Evolutionary conservation across 2,113 vertebrate genomes (phyloP), one percentile per base, ranked within the genome.

Genomic region (Lepisosteus oculatus): DNA sequence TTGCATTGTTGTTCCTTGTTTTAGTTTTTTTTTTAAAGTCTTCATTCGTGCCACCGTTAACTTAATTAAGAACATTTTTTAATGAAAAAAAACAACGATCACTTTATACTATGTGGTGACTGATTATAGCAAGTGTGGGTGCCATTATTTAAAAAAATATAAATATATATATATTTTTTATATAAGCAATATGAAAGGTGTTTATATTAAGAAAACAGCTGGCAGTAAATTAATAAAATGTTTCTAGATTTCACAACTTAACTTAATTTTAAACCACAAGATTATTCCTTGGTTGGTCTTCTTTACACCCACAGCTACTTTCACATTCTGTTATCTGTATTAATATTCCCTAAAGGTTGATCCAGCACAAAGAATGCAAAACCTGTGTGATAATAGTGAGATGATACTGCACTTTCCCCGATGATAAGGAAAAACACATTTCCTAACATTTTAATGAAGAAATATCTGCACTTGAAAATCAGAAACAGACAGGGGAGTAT

Each of bases 371-470:
- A 12, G 29, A 69, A 43, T 55, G 43, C 43, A 55, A 43, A 56
- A 47, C 15, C 12, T 14, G 11, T 29, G 29, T 29, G 29, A 29
- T 29, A 71, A 64, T 47, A 14, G 7, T 45, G 42, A 61, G 69
- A 74, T 72, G 65, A 61, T 69, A 69, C 74, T 76, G 70, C 76
- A 59, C 74, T 68, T 74, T 76, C 61, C 55, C 9, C 47, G 5
- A 43, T 44, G 67, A 65, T 75, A 72, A 75, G 71, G 72, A 72
- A 74, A 55, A 64, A 71, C 74, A 69, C 74, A 85, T 85, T 73
- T 81, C 70, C 41, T 61, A 6, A 70, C 41, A 47, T 76, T 79
- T 71, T 80, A 85, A 85, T 81, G 75, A 85, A 83, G 75, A 77
- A 67, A 67, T 69, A 29, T 66, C 55, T 6, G 41, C 14, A 47